Evolutionary conservation across 2,797 vertebrate genomes (phyloP).

Genomic region (Menidia menidia): DNA sequence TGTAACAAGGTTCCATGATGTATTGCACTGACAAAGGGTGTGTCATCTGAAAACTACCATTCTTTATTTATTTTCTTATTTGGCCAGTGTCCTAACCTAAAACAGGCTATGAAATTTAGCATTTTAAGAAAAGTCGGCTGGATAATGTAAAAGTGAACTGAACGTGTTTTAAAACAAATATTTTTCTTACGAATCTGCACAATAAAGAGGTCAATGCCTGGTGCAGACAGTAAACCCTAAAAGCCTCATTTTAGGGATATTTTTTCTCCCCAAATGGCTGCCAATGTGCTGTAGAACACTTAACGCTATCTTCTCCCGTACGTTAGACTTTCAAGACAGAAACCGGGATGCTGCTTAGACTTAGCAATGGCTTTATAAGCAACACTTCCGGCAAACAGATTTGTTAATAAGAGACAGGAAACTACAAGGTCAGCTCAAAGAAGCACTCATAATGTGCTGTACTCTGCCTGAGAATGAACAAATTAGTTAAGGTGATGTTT

Average conservation of each 20-base stretch:
- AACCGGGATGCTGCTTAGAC: too few relatives aligned
- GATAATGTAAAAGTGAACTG: not conserved
- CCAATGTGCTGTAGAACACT: not conserved
- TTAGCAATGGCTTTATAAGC: too few relatives aligned
- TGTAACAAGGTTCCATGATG: slow-evolving; percentile 17
- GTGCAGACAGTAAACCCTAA: not conserved
- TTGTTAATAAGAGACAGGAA: too few relatives aligned
- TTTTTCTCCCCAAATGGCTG: slow-evolving; percentile 57
- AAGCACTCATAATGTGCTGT: too few relatives aligned
- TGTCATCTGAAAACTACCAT: slow-evolving; percentile 31
- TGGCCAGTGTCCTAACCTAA: slow-evolving; percentile 3
- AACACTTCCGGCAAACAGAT: too few relatives aligned
- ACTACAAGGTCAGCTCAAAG: too few relatives aligned
- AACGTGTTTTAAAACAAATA: not conserved
- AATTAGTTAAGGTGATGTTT: too few relatives aligned
- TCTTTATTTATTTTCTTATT: slow-evolving; percentile 5
- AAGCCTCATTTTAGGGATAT: slow-evolving; percentile 4
- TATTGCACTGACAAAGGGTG: not conserved
- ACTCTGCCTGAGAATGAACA: too few relatives aligned
- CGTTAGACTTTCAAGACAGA: not conserved
- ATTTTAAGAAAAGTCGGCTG: not conserved
- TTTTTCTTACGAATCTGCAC: not conserved
- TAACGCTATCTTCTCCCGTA: not conserved
- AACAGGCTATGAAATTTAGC: not conserved
- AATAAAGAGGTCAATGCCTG: not conserved